Conservation (phyloP, 2,888 invertebrate species). For the Drosophila borealis region DNA sequence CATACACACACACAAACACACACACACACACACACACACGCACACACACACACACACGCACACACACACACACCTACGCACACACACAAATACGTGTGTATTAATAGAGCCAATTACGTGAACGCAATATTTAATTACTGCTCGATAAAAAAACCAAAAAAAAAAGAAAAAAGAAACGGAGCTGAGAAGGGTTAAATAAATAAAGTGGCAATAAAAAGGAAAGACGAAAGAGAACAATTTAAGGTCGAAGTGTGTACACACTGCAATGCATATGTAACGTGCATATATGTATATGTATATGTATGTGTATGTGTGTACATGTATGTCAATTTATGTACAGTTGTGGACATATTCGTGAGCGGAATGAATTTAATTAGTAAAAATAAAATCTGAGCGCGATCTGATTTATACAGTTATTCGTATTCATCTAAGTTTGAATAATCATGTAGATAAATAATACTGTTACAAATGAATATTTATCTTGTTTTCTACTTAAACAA, state of each 20-base stretch:
- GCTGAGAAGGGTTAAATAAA: conserved; percentile 30
- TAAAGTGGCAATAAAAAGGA: conserved; percentile 16
- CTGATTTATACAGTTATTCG: too few relatives aligned
- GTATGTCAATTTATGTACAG: background rate
- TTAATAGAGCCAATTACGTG: conserved; percentile 62
- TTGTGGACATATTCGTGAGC: too few relatives aligned
- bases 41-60: conserved; percentile 2
- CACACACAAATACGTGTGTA: conserved; percentile 3
- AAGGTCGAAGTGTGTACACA: conserved; percentile 13
- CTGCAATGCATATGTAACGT: background rate
- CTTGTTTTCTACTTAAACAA: too few relatives aligned
- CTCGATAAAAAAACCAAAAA: conserved; percentile 32
- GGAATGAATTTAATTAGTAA: too few relatives aligned
- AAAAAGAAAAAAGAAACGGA: background rate
- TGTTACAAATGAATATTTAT: too few relatives aligned
- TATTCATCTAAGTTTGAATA: too few relatives aligned
- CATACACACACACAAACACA: background rate
- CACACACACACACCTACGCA: background rate
- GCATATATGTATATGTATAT: background rate
- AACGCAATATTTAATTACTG: conserved; percentile 66
- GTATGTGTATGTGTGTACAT: too few relatives aligned
- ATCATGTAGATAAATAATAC: too few relatives aligned
- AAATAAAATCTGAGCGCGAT: too few relatives aligned
- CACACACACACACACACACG: background rate
- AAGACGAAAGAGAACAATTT: background rate